Evolutionary conservation across 1,140 invertebrate species (phyloP).

Genomic region (Pachypsylla venusta): DNA sequence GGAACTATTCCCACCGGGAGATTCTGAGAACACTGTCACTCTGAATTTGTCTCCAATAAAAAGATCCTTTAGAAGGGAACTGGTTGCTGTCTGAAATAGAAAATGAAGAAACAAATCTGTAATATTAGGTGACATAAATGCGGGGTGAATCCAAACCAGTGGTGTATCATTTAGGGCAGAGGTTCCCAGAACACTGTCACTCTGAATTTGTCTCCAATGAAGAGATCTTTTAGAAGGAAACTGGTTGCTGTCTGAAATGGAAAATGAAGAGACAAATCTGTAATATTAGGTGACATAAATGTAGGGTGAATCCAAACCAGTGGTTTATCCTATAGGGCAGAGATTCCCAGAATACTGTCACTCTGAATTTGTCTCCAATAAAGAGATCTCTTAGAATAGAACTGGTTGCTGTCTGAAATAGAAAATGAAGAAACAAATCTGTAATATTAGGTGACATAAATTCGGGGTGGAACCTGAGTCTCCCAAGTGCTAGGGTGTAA

Average conservation of each 20-base stretch:
- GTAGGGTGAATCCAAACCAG: background rate
- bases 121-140: background rate
- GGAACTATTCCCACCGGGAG: background rate
- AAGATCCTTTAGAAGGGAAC: background rate
- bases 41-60: background rate
- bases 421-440: background rate
- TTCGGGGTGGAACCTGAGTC: no score
- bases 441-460: background rate
- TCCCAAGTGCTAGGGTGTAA: no score
- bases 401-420: background rate
- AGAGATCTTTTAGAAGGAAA: background rate
- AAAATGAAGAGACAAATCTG: background rate
- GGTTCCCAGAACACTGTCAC: background rate
- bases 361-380: no score
- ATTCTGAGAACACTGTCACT: background rate
- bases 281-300: background rate
- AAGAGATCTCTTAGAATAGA: background rate
- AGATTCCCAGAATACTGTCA: background rate
- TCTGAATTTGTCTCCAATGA: background rate
- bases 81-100: background rate
- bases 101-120: background rate
- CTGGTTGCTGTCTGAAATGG: background rate
- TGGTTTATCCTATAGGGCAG: background rate
- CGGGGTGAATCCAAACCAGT: background rate
- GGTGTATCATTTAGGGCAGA: background rate